These are phyloP conservation scores for Lepidurus couesii DNA, from an alignment of 1,140 invertebrate species.

Conservation along the genomic window DNA sequence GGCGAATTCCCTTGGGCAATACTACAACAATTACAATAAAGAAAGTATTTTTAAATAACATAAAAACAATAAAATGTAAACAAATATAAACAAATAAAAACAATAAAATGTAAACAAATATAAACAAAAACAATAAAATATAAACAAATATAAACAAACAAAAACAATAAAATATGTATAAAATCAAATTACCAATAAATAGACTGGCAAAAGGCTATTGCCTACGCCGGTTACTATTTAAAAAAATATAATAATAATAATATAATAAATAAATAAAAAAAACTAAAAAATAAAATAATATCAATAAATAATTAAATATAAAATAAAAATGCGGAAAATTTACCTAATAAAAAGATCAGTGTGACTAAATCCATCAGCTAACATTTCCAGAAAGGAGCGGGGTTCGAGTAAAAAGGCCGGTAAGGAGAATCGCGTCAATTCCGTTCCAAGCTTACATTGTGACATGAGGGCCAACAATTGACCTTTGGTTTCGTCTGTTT, in stretches of 20 bases:
- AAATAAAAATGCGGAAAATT: no score
- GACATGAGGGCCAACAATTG: constrained; percentile 47
- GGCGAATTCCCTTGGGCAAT: background rate
- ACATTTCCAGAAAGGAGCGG: constrained; percentile 29
- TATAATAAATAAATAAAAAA: background rate
- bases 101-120: background rate
- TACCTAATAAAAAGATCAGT: constrained; percentile 31
- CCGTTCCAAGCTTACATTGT: constrained; percentile 55
- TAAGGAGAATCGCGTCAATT: constrained; percentile 45
- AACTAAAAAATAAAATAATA: constrained; percentile 1
- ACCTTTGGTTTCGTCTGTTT: constrained; percentile 22
- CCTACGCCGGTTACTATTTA: no score
- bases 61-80: background rate
- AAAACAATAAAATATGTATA: no score
- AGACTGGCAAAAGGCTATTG: no score
- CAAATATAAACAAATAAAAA: background rate
- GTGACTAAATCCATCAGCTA: constrained; percentile 31
- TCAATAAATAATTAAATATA: background rate
- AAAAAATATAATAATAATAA: background rate
- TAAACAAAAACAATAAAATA: background rate
- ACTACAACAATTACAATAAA: background rate
- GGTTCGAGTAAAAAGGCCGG: constrained; percentile 30
- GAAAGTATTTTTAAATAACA: background rate
- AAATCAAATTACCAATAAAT: no score
- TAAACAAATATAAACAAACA: background rate